Percentiles rank a stretch among this genome's conserved stretches.
Conservation (phyloP, 2,888 invertebrate species). For the Lissocephala sabroskyi region DNA sequence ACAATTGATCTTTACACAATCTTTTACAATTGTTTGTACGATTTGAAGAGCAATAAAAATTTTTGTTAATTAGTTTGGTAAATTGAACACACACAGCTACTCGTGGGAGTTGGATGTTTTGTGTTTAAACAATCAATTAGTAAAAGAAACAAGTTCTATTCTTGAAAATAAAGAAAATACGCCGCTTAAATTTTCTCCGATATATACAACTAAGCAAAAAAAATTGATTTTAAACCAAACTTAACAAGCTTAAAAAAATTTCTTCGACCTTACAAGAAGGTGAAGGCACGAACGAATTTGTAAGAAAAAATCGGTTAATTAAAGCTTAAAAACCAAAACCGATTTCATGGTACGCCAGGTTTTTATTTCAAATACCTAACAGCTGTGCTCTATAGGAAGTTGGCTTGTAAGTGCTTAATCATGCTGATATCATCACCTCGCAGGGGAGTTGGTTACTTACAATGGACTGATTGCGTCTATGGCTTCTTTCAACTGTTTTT, state of each 20-base stretch:
- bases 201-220: constrained; percentile 47
- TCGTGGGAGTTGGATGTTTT: constrained; percentile 10
- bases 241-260: constrained; percentile 60
- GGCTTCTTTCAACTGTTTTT: no score
- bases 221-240: constrained; percentile 43
- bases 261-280: constrained; percentile 25
- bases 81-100: constrained; percentile 51
- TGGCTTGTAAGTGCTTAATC: constrained; percentile 65
- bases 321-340: constrained; percentile 61
- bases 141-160: constrained; percentile 42
- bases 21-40: constrained; percentile 47
- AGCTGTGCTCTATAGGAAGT: constrained; percentile 59
- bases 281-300: no score
- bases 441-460: no score
- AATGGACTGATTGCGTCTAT: no score
- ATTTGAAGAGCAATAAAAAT: constrained; percentile 63
- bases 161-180: not conserved
- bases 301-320: constrained; percentile 54
- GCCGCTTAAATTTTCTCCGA: constrained; percentile 3
- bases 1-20: no score
- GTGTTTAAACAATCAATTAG: constrained; percentile 50
- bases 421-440: constrained; percentile 64
- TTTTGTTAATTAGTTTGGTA: constrained; percentile 59
- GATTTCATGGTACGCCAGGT: constrained; percentile 51
- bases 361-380: constrained; percentile 8